A percentile compares a stretch with the other conserved stretches of the same genome.
phyloP scores from a whole-genome alignment of 2,888 invertebrate genomes.

The Drosophila subsilvestris region DNA sequence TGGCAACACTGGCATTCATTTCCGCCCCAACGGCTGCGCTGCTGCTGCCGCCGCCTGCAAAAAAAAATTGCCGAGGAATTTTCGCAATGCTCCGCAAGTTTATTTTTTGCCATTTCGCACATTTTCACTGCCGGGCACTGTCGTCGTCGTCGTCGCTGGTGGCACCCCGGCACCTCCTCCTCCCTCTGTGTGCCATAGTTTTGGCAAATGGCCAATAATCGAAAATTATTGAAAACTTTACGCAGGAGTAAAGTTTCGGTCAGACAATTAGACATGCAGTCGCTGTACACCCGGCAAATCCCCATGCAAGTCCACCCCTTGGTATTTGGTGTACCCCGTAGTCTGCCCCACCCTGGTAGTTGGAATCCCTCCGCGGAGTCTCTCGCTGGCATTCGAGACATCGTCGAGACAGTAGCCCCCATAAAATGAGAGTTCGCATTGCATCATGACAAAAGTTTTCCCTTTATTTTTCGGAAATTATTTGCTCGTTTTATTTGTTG shows the following conservation, averaged over 20 bases:
- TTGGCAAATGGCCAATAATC: slow-evolving; percentile 83
- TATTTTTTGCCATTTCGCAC: slow-evolving; percentile 38
- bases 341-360: no score
- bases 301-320: background rate
- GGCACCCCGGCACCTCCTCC: slow-evolving; percentile 2
- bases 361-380: slow-evolving; percentile 7
- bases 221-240: slow-evolving; percentile 82
- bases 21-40: slow-evolving; percentile 54
- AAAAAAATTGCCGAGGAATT: slow-evolving; percentile 39
- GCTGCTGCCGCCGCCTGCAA: slow-evolving; percentile 26
- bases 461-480: slow-evolving; percentile 38
- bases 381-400: background rate
- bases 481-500: slow-evolving; percentile 8
- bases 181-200: slow-evolving; percentile 11
- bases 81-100: slow-evolving; percentile 41
- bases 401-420: background rate
- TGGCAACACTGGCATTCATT: slow-evolving; percentile 82
- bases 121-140: slow-evolving; percentile 17
- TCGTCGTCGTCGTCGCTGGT: no score
- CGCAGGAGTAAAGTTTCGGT: slow-evolving; percentile 62
- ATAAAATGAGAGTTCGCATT: slow-evolving; percentile 51
- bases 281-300: slow-evolving; percentile 13
- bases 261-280: slow-evolving; percentile 65
- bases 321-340: background rate
- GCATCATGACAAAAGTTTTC: slow-evolving; percentile 45